Base-by-base conservation (phyloP, 1,140 invertebrate genomes). In the Zaprionus davidi region DNA sequence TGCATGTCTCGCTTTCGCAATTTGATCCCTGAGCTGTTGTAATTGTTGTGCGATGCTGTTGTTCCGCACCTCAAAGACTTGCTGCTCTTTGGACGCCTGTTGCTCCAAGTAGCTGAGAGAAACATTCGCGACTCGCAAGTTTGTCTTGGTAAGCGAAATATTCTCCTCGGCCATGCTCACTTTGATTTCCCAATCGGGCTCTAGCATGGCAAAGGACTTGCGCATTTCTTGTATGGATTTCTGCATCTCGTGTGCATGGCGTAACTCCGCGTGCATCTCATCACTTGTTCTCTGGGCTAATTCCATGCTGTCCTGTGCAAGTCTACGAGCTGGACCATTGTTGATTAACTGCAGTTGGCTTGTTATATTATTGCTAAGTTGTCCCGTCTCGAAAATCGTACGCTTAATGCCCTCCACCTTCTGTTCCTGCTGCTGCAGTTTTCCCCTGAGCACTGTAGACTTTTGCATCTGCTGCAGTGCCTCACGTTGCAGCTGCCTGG, bases 1-100 rank as follows among this genome's bases (percentile, higher is more conserved):
- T 12, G 95, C 95, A 92, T 98, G 97, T 78, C 95, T 94, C 0
- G 97, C 97, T 85, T 96, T 95, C 3, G 94, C 93, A 60, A 98
- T 97, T 91, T 96, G 96, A 82, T 96, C 94, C 31, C 95, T 94
- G 0, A 98, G 93, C 55, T 95, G 94, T 53, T 95, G 94, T 17
- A 98, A 74, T 71, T 96, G 95, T 2, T 93, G 92, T 0, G 94
- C 81, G 26, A 96, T 93, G 0, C 94, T 94, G 31, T 93, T 93
- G 76, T 95, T 96, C 93, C 94, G 96, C 41, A 93, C 91, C 31
- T 94, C 92, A 73, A 96, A 95, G 75, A 95, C 94, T 13, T 93
- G 86, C 69, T 95, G 94, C 13, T 95, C 93, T 60, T 94, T 94
- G 6, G 88, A 71, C 0, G 93, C 92, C 28, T 93, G 93, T 44